Conservation (phyloP, 2,113 vertebrate genomes). For the Notiomystis cincta region DNA sequence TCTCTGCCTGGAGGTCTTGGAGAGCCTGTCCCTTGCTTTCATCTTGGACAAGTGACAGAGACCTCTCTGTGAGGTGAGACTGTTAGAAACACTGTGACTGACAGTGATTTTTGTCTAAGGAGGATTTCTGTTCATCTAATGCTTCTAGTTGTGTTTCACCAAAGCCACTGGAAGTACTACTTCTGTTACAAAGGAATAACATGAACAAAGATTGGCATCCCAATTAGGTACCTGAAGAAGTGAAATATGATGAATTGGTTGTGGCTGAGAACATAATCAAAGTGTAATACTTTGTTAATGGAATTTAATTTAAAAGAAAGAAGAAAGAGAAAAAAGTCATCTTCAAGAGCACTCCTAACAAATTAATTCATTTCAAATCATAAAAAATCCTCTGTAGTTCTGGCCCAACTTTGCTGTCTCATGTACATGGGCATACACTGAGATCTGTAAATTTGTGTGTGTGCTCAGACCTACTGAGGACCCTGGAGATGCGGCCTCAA, state of each 20-base stretch:
- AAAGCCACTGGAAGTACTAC: background rate
- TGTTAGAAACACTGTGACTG: background rate
- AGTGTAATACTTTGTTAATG: background rate
- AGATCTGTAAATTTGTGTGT: background rate
- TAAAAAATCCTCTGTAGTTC: background rate
- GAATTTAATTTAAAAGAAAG: slow-evolving; percentile 4
- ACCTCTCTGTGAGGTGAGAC: background rate
- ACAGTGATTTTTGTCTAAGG: background rate
- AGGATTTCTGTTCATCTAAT: background rate
- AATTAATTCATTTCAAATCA: background rate
- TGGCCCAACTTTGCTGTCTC: background rate
- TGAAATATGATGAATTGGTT: background rate
- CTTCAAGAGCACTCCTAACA: background rate
- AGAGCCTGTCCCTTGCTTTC: background rate
- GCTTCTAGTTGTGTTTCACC: background rate
- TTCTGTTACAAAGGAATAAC: background rate
- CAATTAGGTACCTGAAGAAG: background rate
- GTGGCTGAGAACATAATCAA: background rate
- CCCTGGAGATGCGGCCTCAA: background rate
- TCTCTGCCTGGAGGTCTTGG: background rate
- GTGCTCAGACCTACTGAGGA: background rate
- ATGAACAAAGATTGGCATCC: background rate
- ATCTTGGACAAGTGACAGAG: background rate
- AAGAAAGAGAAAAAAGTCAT: rapidly evolving
- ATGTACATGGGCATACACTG: too few relatives aligned